Evolutionary conservation across 1,140 invertebrate genomes (phyloP), one percentile per base, ranked within the genome.

Genomic region (Drosophila azteca): DNA sequence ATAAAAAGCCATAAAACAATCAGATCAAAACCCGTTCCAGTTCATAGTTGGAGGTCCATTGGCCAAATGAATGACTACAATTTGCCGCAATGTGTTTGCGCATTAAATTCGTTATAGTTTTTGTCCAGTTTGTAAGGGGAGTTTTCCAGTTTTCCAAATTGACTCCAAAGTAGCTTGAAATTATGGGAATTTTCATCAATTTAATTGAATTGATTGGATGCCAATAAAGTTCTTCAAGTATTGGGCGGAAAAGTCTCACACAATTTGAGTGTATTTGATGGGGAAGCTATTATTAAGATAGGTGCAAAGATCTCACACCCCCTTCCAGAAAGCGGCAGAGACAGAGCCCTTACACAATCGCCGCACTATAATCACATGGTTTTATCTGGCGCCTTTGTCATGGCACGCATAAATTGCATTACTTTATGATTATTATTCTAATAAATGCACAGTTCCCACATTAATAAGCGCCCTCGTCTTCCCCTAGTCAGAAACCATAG

Each of bases 391-490:
- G 52, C 45, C 77, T 68, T 66, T 73, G 77, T 74, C 62, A 61
- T 77, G 73, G 69, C 73, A 87, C 82, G 77, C 81, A 84, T 84
- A 87, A 87, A 81, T 77, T 78, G 64, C 62, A 72, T 75, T 82
- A 78, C 68, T 67, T 87, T 71, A 78, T 82, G 66, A 62, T 87
- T 82, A 87, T 76, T 76, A 85, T 85, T 85, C 82, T 85, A 85
- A 85, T 87, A 78, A 76, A 77, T 85, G 69, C 81, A 26, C 61
- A 60, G 58, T 82, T 85, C 82, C 82, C 82, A 85, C 81, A 85
- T 87, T 81, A 85, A 82, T 82, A 85, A 78, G 62, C 79, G 70
- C 77, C 71, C 60, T 39, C 11, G 70, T 73, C 71, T 55, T 39
- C 11, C 31, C 3, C 31, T 35, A 11, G 11, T 3, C 43, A 82